Percentiles rank a stretch among this genome's conserved stretches.
Conservation (phyloP, 2,888 invertebrate genomes). For the Quadroppia sp. region DNA sequence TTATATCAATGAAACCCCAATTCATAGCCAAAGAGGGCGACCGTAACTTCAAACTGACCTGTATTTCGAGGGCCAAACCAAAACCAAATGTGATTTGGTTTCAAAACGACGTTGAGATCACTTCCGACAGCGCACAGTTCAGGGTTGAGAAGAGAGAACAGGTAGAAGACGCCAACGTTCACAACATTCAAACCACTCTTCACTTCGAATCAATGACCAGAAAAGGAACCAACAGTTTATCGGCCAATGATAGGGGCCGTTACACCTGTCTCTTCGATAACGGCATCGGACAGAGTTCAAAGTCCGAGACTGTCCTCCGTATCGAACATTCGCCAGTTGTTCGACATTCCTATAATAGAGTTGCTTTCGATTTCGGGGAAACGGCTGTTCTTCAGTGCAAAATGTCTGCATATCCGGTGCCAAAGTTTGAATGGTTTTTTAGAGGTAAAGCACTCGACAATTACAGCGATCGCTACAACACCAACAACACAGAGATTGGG, state of each 20-base stretch:
- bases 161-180: conserved; percentile 67
- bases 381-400: conserved; percentile 80
- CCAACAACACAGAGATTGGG: conserved; percentile 71
- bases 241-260: conserved; percentile 69
- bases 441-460: conserved; percentile 46
- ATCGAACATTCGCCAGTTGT: conserved; percentile 88
- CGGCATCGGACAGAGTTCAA: conserved; percentile 75
- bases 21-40: conserved; percentile 64
- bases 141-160: conserved; percentile 75
- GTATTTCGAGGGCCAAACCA: conserved; percentile 83
- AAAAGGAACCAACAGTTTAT: conserved; percentile 48
- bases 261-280: conserved; percentile 85
- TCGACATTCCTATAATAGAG: conserved; percentile 62
- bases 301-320: conserved; percentile 70
- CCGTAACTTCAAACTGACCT: conserved; percentile 70
- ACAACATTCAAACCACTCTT: conserved; percentile 74
- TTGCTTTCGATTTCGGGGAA: conserved; percentile 78
- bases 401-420: conserved; percentile 85
- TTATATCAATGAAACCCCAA: conserved; percentile 64
- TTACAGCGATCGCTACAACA: conserved; percentile 67
- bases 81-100: conserved; percentile 77
- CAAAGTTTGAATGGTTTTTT: conserved; percentile 79
- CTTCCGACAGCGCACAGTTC: conserved; percentile 60
- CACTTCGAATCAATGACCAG: conserved; percentile 74
- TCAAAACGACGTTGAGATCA: conserved; percentile 58